Base-by-base conservation (phyloP, 2,113 vertebrate species). In the Hirundichthys speculiger region DNA sequence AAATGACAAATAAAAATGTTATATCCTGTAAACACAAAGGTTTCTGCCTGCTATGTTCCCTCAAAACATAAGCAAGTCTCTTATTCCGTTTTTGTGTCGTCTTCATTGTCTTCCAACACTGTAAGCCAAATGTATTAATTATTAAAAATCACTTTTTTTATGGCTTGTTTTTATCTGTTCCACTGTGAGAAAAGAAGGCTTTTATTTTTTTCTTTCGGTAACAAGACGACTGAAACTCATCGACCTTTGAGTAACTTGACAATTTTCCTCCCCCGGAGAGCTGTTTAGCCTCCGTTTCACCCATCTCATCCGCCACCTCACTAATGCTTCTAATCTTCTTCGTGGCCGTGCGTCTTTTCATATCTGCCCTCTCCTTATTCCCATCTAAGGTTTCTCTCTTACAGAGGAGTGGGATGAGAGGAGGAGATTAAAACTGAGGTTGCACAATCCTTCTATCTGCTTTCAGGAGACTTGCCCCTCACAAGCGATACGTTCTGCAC, bases 391-490 rank as follows among this genome's bases (percentile, higher is more conserved):
- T 62, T 73, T 63, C 39, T 25, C 59, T 68, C 45, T 64, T 69
- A 27, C 47, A 39, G 58, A 51, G 34, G 65, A 46, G 71, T 47
- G 46, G 69, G 69, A 82, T 80, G 78, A 87, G 69, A 64, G 39
- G 66, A 45, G 19, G 60, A 83, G 87, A 82, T 90, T 84, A 87
- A 88, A 81, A 78, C 30, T 43, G 57, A 80, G 69, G 74, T 82
- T 86, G 73, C 60, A 73, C 75, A 88, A 89, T 82, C 86, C 74
- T 80, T 89, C 90, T 77, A 85, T 81, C 74, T 74, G 79, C 58
- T 78, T 88, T 82, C 79, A 82, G 79, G 73, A 71, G 86, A n/a
- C n/a, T 59, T 69, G 69, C 69, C 51, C 64, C 74, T 82, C 70
- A 56, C 24, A 24, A 83, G 77, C 75, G 82, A 85, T 88, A 66